A percentile compares a stretch with the other conserved stretches of the same genome.
Conservation (phyloP, 2,797 vertebrate genomes). For the Acanthis flammea region DNA sequence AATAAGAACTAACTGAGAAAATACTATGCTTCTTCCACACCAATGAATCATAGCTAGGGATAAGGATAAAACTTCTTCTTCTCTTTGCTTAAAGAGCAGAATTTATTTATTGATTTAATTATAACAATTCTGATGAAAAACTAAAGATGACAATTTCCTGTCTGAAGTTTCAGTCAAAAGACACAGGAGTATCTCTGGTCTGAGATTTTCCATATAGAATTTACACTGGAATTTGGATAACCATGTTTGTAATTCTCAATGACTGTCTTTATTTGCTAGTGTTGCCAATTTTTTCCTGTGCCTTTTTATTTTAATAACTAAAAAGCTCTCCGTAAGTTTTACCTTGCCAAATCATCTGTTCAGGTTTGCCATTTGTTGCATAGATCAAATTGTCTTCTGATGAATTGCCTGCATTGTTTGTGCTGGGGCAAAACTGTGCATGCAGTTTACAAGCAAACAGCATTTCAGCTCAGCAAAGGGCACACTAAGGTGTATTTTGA, state of each 20-base stretch:
- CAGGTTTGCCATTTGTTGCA: not conserved
- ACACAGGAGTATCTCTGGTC: not conserved
- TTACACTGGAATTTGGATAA: not conserved
- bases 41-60: not conserved
- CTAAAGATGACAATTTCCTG: not conserved
- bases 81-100: not conserved
- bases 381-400: not conserved
- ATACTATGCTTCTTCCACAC: not conserved
- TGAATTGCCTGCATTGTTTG: not conserved
- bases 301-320: not conserved
- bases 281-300: not conserved
- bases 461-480: not conserved
- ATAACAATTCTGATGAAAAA: not conserved
- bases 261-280: not conserved
- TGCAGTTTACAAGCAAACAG: not conserved
- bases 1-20: not conserved
- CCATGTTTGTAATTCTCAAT: not conserved
- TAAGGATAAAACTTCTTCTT: not conserved
- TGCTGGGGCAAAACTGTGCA: not conserved
- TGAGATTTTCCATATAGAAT: not conserved
- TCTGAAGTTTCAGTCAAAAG: not conserved
- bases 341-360: not conserved
- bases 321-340: not conserved
- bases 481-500: not conserved
- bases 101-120: not conserved